Base-by-base conservation (phyloP, 2,888 invertebrate genomes). In the Dyspetes luteomarginatus region DNA sequence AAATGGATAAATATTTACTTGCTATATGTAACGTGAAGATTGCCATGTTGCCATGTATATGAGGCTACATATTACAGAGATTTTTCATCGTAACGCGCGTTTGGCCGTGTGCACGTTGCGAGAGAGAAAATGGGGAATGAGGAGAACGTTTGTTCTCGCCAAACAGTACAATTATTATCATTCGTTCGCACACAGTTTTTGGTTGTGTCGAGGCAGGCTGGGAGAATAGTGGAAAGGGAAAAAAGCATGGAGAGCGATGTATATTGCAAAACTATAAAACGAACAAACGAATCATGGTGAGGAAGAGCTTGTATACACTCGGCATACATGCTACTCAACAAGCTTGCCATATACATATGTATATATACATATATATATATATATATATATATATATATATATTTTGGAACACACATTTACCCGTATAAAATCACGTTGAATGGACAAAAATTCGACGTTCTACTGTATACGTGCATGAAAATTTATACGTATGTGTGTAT, bases 151-250 rank as follows among this genome's bases (percentile, higher is more conserved):
- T 81, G 81, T 77, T 60, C 74, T 52, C 55, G 60, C 65, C 69
- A 78, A 78, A 77, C 78, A 65, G 77, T 78, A 74, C 74, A 81
- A 81, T 81, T 81, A 78, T 81, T 78, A 74, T 78, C 69, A 65
- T 48, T 52, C 65, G 69, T 56, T 68, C 48, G 41, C n/a, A 48
- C 3, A 36, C 36, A 36, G 2, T 7, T 36, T 36, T 12, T 36
- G 9, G 36, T 12, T 2, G 36, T 36, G 36, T 65, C 28, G 36
- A 30, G 55, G 19, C 43, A 64, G 43, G n/a, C 9, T 17, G 43
- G 17, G 58, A 58, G 65, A 67, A 65, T 48, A 24, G n/a, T 19
- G 3, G 56, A 52, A 22, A 12, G 22, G 22, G 22, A 12, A 36
- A 12, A 36, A 12, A 12, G 36, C 36, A 12, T 12, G 2, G 36